phyloP scores from a whole-genome alignment of 2,888 invertebrate genomes.

The Andrena praecox region DNA sequence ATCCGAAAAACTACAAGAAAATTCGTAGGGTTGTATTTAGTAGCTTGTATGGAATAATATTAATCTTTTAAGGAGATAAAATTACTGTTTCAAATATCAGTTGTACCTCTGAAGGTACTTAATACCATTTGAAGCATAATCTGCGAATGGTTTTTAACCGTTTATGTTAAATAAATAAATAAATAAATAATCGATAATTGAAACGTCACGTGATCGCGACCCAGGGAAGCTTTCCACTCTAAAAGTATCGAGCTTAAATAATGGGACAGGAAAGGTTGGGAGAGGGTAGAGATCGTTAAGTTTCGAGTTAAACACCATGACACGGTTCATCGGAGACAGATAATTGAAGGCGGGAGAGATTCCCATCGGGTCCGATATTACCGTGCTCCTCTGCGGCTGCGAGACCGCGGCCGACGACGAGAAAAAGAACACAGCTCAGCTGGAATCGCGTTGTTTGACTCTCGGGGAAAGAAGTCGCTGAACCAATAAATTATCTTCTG shows the following conservation, averaged over 20 bases:
- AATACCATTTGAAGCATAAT: too few relatives aligned
- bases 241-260: background rate
- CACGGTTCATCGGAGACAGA: slow-evolving; percentile 61
- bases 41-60: too few relatives aligned
- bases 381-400: slow-evolving; percentile 22
- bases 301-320: slow-evolving; percentile 58
- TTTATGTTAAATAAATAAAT: too few relatives aligned
- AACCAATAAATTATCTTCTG: slow-evolving; percentile 72
- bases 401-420: slow-evolving; percentile 36
- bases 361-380: slow-evolving; percentile 58
- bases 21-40: too few relatives aligned
- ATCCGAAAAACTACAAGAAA: background rate
- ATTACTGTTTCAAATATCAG: too few relatives aligned
- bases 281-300: slow-evolving; percentile 22
- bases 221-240: too few relatives aligned
- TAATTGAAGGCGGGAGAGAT: slow-evolving; percentile 61
- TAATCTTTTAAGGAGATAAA: too few relatives aligned
- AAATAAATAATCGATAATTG: too few relatives aligned
- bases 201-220: too few relatives aligned
- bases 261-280: slow-evolving; percentile 4
- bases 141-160: too few relatives aligned
- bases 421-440: slow-evolving; percentile 24
- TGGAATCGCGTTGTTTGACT: slow-evolving; percentile 57
- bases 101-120: too few relatives aligned
- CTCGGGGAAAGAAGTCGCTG: slow-evolving; percentile 60